Conservation (phyloP, 2,888 invertebrate species). For the Leptinotarsa tumamoca region DNA sequence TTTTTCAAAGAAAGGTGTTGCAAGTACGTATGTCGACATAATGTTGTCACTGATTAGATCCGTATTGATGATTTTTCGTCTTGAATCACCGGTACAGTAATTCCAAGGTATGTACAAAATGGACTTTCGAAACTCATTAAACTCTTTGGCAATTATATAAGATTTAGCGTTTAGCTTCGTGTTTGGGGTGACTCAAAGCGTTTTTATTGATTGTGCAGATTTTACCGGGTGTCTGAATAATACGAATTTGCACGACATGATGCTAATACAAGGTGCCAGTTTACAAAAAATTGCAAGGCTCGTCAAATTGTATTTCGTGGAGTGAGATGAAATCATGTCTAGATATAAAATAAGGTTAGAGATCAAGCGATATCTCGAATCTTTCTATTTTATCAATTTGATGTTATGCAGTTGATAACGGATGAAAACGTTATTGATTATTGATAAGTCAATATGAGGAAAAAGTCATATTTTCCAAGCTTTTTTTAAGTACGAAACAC, state of each 20-base stretch:
- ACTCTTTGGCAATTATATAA: background rate
- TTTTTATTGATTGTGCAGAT: background rate
- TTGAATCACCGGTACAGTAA: conserved; percentile 18
- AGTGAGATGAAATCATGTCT: too few species aligned
- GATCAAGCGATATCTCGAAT: too few species aligned
- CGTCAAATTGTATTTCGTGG: too few species aligned
- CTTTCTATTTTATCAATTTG: too few species aligned
- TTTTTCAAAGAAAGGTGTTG: conserved; percentile 33
- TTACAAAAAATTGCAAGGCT: too few species aligned
- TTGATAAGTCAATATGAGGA: too few species aligned
- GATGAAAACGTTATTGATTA: too few species aligned
- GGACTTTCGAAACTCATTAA: background rate
- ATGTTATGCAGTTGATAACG: too few species aligned
- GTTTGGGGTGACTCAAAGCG: background rate
- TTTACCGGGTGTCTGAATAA: background rate
- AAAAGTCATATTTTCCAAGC: too few species aligned
- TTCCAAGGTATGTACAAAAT: background rate
- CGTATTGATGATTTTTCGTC: conserved; percentile 13
- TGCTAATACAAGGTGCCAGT: too few species aligned
- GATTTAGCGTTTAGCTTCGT: background rate
- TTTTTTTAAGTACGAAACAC: too few species aligned
- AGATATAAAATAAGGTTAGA: too few species aligned
- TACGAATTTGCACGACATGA: background rate
- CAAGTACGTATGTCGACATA: conserved; percentile 27
- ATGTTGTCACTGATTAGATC: conserved; percentile 19